A percentile compares a stretch with the other conserved stretches of the same genome.
Evolutionary conservation across 2,888 invertebrate species (phyloP).

Genomic region (Tetheella fluctuosa): DNA sequence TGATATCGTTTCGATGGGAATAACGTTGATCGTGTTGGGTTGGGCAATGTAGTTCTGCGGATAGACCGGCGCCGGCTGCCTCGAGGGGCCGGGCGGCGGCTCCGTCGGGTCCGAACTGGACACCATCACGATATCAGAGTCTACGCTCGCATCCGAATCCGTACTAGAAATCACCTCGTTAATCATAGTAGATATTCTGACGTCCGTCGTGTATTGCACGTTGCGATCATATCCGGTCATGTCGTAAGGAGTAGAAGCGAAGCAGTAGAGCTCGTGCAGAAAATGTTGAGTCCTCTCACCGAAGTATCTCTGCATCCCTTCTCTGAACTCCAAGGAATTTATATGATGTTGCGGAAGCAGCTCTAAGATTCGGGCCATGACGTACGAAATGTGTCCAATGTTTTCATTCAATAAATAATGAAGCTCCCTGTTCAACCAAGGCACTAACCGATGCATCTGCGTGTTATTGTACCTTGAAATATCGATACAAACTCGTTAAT

Average conservation of each 20-base stretch:
- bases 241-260: conserved; percentile 94
- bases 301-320: conserved; percentile 87
- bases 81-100: conserved; percentile 34
- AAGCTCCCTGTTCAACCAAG: conserved; percentile 95
- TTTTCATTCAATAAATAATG: conserved; percentile 88
- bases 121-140: conserved; percentile 45
- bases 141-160: conserved; percentile 61
- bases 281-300: conserved; percentile 92
- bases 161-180: conserved; percentile 81
- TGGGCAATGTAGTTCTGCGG: conserved; percentile 58
- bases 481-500: conserved; percentile 35
- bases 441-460: conserved; percentile 91
- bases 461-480: conserved; percentile 89
- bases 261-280: conserved; percentile 93
- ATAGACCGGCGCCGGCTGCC: conserved; percentile 50
- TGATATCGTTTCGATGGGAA: conserved; percentile 77
- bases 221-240: conserved; percentile 91
- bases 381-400: conserved; percentile 86
- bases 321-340: conserved; percentile 87
- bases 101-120: conserved; percentile 36
- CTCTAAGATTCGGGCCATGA: conserved; percentile 88
- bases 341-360: conserved; percentile 88
- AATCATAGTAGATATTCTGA: conserved; percentile 81
- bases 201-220: conserved; percentile 86
- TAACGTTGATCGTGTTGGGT: conserved; percentile 50